Base-by-base conservation (phyloP, 2,888 invertebrate species). In the Lepidocyrtinus sp. region DNA sequence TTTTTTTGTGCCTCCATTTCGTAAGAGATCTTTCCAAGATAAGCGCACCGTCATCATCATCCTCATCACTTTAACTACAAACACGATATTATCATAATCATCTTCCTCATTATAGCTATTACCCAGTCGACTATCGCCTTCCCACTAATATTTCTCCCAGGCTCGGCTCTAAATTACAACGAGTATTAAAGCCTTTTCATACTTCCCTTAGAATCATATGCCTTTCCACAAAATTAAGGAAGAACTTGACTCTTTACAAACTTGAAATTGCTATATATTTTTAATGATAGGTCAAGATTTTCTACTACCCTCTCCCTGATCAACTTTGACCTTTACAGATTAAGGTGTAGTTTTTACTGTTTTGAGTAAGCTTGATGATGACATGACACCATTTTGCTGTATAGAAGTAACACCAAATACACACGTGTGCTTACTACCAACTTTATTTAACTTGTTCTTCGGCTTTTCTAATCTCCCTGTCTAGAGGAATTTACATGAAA, bases 71-170 rank as follows among this genome's bases (percentile, higher is more conserved):
- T 12, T 17, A 55, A 55, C 55, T 17, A 36, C 36, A 36, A n/a
- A 68, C 75, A 68, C 50, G 63, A 36, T 65, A 76, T 76, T 76
- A 76, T 76, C 71, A 76, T 71, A 70, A 76, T 70, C 71, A 64
- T 76, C 17, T n/a, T 55, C 17, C 55, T 17, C 50, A 71, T 74
- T 65, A 65, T 67, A 45, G 27, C 61, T 65, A 63, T 74, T 45
- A 73, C 55, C 17, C 12, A 36, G 5, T 36, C 36, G 36, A 36
- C 36, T 36, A 36, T 36, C 36, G 36, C 36, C 36, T 36, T 36
- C 12, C n/a, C n/a, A n/a, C n/a, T n/a, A n/a, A n/a, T n/a, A n/a
- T n/a, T n/a, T n/a, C n/a, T n/a, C n/a, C n/a, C n/a, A n/a, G n/a
- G n/a, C n/a, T n/a, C n/a, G n/a, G n/a, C n/a, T n/a, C n/a, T n/a